Evolutionary conservation across 2,797 vertebrate genomes (phyloP).

Genomic region (Pogonophryne albipinna): DNA sequence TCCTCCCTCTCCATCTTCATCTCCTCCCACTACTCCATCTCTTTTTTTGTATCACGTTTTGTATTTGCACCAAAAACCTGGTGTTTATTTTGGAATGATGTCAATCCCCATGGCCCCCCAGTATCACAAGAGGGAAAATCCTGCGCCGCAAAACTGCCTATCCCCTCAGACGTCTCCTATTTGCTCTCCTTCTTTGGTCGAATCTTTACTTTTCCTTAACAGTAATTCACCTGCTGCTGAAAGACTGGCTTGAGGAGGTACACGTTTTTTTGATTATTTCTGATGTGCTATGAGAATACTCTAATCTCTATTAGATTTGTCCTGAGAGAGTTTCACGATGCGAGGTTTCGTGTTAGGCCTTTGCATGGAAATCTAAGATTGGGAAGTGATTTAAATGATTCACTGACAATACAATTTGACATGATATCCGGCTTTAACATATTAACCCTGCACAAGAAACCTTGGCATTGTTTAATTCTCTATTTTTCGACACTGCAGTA

Average conservation of each 20-base stretch:
- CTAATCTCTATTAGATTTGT: constrained; percentile 74
- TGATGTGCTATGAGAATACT: constrained; percentile 66
- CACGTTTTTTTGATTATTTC: constrained; percentile 71
- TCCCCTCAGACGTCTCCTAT: constrained; percentile 34
- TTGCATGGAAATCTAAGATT: constrained; percentile 14
- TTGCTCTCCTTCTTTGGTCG: constrained; percentile 45
- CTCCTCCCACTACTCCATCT: neutral
- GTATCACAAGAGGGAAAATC: constrained; percentile 57
- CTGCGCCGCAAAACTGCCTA: constrained; percentile 45
- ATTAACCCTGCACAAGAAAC: constrained; percentile 28
- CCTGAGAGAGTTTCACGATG: constrained; percentile 57
- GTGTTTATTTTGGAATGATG: constrained; percentile 76
- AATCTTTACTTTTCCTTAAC: constrained; percentile 34
- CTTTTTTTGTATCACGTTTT: constrained; percentile 56
- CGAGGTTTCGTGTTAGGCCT: constrained; percentile 23
- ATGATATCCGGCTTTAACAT: constrained; percentile 18
- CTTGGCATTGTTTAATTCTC: neutral
- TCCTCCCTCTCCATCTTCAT: constrained; percentile 39
- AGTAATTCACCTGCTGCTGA: constrained; percentile 76
- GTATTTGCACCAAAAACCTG: constrained; percentile 67
- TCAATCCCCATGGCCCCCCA: constrained; percentile 64
- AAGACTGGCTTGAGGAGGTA: constrained; percentile 61
- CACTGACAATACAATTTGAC: constrained; percentile 24
- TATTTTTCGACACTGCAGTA: constrained; percentile 11
- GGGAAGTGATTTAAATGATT: constrained; percentile 28